Base-by-base conservation (phyloP, 2,888 invertebrate genomes). In the Ectropis crepuscularia region DNA sequence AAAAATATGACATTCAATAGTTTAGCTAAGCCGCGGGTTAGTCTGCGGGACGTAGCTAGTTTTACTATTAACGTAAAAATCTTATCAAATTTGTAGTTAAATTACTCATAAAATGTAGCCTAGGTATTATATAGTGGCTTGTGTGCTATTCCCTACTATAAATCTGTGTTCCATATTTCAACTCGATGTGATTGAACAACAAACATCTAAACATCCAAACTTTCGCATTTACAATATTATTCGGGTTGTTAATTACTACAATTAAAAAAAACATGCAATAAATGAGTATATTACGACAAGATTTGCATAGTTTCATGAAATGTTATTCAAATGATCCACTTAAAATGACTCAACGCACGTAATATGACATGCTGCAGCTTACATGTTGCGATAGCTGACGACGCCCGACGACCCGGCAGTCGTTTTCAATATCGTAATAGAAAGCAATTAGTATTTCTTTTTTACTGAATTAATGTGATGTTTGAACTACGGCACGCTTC, bases 361-460 rank as follows among this genome's bases (percentile, higher is more conserved):
- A 69, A 71, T 61, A 47, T 61, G 50, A 42, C 60, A 65, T 65
- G 63, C 43, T 42, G 28, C 47, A 47, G 16, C 16, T 38, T 50
- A 55, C 50, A 38, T 43, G 45, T n/a, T 46, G 9, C 11, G 47
- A n/a, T 12, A 41, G 16, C 16, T 28, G 16, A 4, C 16, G 16
- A 28, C 16, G 9, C 6, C 9, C 37, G 12, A 11, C 10, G 39
- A 46, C 62, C 55, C 54, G 63, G 59, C 41, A 60, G 55, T 60
- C 53, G 36, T 61, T 53, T 42, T 39, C n/a, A 43, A 47, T 59
- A 50, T 39, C 61, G 68, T 68, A 55, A 60, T 63, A 48, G 39
- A 59, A 62, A 59, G 59, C 43, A 46, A 53, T 49, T 11, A 49
- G 5, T 11, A 12, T 51, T 57, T 51, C 46, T 51, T 41, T 12